Evolutionary conservation across 1,140 invertebrate species (phyloP).

Genomic region (Druon quercuslanigerum): DNA sequence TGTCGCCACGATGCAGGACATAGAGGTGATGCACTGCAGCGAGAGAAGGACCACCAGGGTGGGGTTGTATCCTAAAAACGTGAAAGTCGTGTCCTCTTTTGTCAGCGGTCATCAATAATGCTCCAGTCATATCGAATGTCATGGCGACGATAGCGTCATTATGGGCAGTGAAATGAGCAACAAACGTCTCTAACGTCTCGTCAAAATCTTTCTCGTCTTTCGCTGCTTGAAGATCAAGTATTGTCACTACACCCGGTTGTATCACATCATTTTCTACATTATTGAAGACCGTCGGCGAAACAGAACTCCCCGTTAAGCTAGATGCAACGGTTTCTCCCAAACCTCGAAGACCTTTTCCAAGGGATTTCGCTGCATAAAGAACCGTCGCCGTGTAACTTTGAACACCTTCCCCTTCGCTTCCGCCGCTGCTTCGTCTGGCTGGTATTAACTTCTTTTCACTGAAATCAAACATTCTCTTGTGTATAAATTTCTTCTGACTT

Average conservation of each 20-base stretch:
- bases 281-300: constrained; percentile 66
- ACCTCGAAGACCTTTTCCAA: constrained; percentile 89
- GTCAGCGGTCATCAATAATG: constrained; percentile 94
- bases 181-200: constrained; percentile 80
- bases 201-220: constrained; percentile 78
- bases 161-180: constrained; percentile 97
- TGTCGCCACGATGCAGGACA: constrained; percentile 92
- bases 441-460: constrained; percentile 90
- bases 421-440: constrained; percentile 90
- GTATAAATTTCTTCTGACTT: background rate
- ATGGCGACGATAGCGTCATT: constrained; percentile 92
- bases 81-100: constrained; percentile 97
- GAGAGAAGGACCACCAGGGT: constrained; percentile 90
- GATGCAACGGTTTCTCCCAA: constrained; percentile 96
- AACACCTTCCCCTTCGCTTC: constrained; percentile 84
- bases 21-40: constrained; percentile 98
- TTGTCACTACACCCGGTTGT: constrained; percentile 90
- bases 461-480: constrained; percentile 19
- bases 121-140: constrained; percentile 94
- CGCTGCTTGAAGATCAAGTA: constrained; percentile 86
- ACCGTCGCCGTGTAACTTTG: constrained; percentile 97
- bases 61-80: constrained; percentile 94
- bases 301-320: constrained; percentile 84
- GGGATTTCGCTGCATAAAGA: constrained; percentile 94
- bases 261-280: constrained; percentile 74